Percentiles rank a stretch among this genome's conserved stretches.
Conservation (phyloP, 1,140 invertebrate species). For the Drosophila aff. region DNA sequence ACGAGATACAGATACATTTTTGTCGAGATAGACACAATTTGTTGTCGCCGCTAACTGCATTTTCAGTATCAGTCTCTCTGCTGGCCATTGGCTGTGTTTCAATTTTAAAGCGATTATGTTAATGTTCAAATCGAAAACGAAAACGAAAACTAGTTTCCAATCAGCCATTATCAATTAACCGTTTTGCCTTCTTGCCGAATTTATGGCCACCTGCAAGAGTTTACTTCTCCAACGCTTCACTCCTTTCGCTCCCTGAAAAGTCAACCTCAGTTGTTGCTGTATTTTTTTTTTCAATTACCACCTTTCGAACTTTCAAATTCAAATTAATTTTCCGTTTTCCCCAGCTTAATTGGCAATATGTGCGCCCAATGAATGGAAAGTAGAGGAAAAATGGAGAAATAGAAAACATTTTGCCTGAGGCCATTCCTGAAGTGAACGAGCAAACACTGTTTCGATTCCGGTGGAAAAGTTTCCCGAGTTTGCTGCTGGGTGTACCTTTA, state of each 20-base stretch:
- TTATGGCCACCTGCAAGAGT: constrained; percentile 50
- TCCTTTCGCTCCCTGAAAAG: constrained; percentile 19
- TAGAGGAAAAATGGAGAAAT: constrained; percentile 28
- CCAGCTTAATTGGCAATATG: constrained; percentile 77
- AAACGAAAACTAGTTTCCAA: constrained; percentile 72
- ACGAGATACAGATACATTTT: constrained; percentile 27
- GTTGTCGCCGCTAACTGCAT: constrained; percentile 71
- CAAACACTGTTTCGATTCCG: constrained; percentile 43
- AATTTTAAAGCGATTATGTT: constrained; percentile 83
- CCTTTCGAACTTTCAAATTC: constrained; percentile 63
- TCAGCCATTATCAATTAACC: constrained; percentile 77
- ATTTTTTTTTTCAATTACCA: constrained; percentile 66
- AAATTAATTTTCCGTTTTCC: constrained; percentile 82
- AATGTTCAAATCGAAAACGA: constrained; percentile 47
- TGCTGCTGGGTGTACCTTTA: constrained; percentile 1
- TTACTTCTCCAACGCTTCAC: background rate
- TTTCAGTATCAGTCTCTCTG: constrained; percentile 51
- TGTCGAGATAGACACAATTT: constrained; percentile 49
- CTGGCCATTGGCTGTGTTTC: constrained; percentile 54
- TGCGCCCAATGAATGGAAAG: constrained; percentile 72
- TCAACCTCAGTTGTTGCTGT: constrained; percentile 30
- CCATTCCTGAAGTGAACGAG: constrained; percentile 45
- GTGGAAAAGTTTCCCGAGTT: constrained; percentile 57
- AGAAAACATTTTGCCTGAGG: constrained; percentile 26
- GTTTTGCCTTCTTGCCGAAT: constrained; percentile 59